Conservation (phyloP, 1,140 invertebrate species). For the Ceratina australensis region DNA sequence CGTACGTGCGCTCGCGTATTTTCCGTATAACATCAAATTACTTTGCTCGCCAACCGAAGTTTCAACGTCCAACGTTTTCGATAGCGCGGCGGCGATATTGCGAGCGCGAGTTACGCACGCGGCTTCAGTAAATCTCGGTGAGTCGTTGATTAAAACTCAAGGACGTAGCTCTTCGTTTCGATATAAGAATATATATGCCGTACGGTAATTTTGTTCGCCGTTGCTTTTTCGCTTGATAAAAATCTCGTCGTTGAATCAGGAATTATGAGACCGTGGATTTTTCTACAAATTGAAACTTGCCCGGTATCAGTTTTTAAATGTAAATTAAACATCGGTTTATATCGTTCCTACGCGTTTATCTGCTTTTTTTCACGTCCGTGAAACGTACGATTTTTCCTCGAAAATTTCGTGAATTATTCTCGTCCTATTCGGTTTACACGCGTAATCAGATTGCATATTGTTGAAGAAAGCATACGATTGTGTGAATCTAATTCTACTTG, state of each 20-base stretch:
- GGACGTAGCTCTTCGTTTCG: neutral
- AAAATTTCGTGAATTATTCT: too few relatives aligned
- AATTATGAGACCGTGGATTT: too few relatives aligned
- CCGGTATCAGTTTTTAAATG: too few relatives aligned
- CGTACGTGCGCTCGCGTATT: slow-evolving; percentile 16
- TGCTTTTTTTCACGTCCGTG: too few relatives aligned
- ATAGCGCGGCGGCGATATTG: slow-evolving; percentile 31
- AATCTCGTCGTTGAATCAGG: too few relatives aligned
- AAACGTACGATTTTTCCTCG: too few relatives aligned
- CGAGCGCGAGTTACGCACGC: slow-evolving; percentile 3
- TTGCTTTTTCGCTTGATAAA: too few relatives aligned
- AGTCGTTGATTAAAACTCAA: slow-evolving; percentile 11
- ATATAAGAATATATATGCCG: neutral
- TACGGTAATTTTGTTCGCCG: too few relatives aligned
- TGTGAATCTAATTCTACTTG: neutral
- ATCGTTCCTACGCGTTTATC: too few relatives aligned
- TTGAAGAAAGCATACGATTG: neutral
- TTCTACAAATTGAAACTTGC: too few relatives aligned
- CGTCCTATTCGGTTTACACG: too few relatives aligned
- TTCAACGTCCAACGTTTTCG: slow-evolving; percentile 10
- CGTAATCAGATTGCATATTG: neutral
- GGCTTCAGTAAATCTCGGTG: slow-evolving; percentile 11
- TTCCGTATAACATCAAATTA: slow-evolving; percentile 31
- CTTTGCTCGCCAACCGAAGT: slow-evolving; percentile 4
- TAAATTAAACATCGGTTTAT: too few relatives aligned